These are phyloP conservation scores for Ferrisia virgata DNA, from an alignment of 2,888 invertebrate genomes.

Conservation along the genomic window DNA sequence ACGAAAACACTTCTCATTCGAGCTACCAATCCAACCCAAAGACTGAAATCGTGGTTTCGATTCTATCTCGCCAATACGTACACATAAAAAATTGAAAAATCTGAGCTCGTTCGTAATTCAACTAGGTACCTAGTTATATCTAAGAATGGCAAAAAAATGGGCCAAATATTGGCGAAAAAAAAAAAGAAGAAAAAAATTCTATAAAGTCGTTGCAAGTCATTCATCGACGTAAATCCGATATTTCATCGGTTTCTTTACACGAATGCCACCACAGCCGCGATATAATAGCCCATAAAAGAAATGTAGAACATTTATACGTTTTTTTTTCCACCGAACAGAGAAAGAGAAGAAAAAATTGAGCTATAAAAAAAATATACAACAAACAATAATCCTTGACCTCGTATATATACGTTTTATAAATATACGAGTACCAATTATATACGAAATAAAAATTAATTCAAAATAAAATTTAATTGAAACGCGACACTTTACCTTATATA, in stretches of 20 bases:
- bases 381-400: background rate
- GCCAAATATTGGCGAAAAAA: background rate
- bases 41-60: background rate
- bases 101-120: background rate
- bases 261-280: background rate
- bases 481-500: background rate
- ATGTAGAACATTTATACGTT: background rate
- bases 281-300: background rate
- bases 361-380: background rate
- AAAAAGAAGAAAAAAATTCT: background rate
- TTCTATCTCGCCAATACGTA: background rate
- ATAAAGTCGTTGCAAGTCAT: background rate
- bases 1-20: background rate
- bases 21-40: background rate
- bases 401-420: background rate
- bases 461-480: background rate
- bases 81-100: background rate
- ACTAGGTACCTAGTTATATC: background rate
- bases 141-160: background rate
- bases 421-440: background rate
- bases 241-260: background rate
- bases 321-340: background rate
- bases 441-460: background rate
- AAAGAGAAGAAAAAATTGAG: background rate
- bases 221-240: background rate